Conservation (phyloP, 2,888 invertebrate genomes). For the Tholera decimalis region DNA sequence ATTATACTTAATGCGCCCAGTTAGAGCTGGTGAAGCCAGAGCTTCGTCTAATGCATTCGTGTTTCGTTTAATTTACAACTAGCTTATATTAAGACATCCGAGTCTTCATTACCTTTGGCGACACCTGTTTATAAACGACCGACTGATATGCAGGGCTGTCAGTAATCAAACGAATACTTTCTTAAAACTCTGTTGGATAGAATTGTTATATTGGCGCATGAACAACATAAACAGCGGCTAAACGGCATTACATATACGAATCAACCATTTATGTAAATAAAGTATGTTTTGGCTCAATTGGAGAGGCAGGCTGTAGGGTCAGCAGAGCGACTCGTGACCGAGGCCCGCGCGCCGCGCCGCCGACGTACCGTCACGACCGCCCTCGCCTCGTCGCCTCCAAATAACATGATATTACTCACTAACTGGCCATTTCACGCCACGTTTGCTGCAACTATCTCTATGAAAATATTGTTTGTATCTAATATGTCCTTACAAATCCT, state of each 20-base stretch:
- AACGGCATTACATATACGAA: slow-evolving; percentile 48
- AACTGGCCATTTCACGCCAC: slow-evolving; percentile 90
- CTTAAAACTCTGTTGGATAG: neutral
- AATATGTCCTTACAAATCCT: slow-evolving; percentile 60
- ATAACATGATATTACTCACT: slow-evolving; percentile 90
- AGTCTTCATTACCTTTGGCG: slow-evolving; percentile 73
- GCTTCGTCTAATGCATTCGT: slow-evolving; percentile 78
- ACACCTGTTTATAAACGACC: slow-evolving; percentile 71
- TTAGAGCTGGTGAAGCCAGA: slow-evolving; percentile 70
- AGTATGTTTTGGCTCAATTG: slow-evolving; percentile 64
- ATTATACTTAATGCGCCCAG: slow-evolving; percentile 77
- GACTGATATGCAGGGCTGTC: slow-evolving; percentile 64
- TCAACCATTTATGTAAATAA: slow-evolving; percentile 62
- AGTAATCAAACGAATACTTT: slow-evolving; percentile 12
- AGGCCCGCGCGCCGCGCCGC: slow-evolving; percentile 74
- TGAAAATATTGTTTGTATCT: slow-evolving; percentile 66
- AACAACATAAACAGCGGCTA: slow-evolving; percentile 16
- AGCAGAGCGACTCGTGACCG: slow-evolving; percentile 88
- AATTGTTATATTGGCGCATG: slow-evolving; percentile 25
- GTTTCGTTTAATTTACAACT: slow-evolving; percentile 78
- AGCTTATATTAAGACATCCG: slow-evolving; percentile 80
- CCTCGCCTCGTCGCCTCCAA: slow-evolving; percentile 84
- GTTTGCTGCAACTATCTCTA: slow-evolving; percentile 77
- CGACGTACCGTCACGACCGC: slow-evolving; percentile 84
- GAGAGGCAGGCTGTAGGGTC: slow-evolving; percentile 81